A percentile compares a stretch with the other conserved stretches of the same genome.
phyloP scores from a whole-genome alignment of 1,140 invertebrate genomes.

The Drosophila rufa region DNA sequence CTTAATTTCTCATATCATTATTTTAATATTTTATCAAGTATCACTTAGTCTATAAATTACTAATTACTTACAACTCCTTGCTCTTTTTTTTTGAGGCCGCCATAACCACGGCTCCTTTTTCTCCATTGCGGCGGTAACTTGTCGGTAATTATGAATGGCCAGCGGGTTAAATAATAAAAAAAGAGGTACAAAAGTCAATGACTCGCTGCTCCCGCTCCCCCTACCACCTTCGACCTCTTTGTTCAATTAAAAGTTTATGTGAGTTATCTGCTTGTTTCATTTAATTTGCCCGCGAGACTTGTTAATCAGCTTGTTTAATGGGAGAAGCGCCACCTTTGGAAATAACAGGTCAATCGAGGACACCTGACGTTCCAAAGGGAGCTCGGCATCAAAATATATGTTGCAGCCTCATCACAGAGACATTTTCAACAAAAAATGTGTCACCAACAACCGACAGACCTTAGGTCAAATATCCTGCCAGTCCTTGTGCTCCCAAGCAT shows the following conservation, averaged over 20 bases:
- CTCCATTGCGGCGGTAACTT: slow-evolving; percentile 39
- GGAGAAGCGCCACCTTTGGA: slow-evolving; percentile 16
- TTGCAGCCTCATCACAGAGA: slow-evolving; percentile 9
- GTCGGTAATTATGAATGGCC: slow-evolving; percentile 79
- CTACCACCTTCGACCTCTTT: slow-evolving; percentile 17
- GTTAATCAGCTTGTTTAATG: slow-evolving; percentile 63
- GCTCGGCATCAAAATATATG: slow-evolving; percentile 31
- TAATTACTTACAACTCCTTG: background rate
- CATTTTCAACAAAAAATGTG: slow-evolving; percentile 11
- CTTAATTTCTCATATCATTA: too few relatives aligned
- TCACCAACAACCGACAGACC: slow-evolving; percentile 21
- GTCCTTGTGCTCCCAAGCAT: background rate
- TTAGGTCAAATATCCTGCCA: slow-evolving; percentile 9
- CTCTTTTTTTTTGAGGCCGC: slow-evolving; percentile 54
- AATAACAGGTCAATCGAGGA: slow-evolving; percentile 35
- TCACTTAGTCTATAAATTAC: background rate
- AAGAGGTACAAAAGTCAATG: slow-evolving; percentile 71
- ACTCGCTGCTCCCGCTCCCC: slow-evolving; percentile 31
- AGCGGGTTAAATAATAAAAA: slow-evolving; percentile 58
- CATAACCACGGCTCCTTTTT: slow-evolving; percentile 38
- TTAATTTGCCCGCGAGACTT: slow-evolving; percentile 49
- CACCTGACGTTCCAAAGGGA: slow-evolving; percentile 20
- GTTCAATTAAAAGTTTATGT: slow-evolving; percentile 77
- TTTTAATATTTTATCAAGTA: background rate
- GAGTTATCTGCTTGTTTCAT: slow-evolving; percentile 69